Percentiles rank a stretch among this genome's conserved stretches.
Conservation (phyloP, 2,113 vertebrate species). For the Acanthochromis polyacanthus region DNA sequence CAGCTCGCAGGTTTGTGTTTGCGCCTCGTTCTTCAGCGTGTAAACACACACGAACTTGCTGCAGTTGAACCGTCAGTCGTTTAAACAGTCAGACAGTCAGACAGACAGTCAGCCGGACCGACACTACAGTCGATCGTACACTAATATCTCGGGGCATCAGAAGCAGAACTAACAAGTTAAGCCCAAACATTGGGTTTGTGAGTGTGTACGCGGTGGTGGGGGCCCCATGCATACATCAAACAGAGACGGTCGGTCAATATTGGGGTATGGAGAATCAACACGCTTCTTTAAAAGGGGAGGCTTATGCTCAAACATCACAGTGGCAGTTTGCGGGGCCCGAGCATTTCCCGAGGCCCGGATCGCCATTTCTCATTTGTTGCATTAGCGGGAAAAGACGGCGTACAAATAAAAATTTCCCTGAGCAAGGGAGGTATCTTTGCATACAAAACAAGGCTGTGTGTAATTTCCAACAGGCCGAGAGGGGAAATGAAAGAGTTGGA, state of each 20-base stretch:
- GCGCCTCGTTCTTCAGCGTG: too few relatives aligned
- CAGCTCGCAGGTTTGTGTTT: background rate
- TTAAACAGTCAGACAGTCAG: slow-evolving; percentile 70
- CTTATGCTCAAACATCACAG: slow-evolving; percentile 90
- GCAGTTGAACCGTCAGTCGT: slow-evolving; percentile 45
- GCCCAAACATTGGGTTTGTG: slow-evolving; percentile 94
- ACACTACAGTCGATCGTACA: slow-evolving; percentile 90
- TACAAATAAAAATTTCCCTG: slow-evolving; percentile 74
- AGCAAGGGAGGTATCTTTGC: slow-evolving; percentile 69
- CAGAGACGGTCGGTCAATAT: slow-evolving; percentile 94
- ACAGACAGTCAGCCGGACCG: slow-evolving; percentile 81
- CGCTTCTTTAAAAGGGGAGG: slow-evolving; percentile 85
- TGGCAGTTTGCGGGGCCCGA: slow-evolving; percentile 62
- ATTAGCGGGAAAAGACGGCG: slow-evolving; percentile 73
- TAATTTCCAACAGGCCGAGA: slow-evolving; percentile 58
- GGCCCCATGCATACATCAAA: slow-evolving; percentile 94
- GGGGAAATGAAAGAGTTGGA: slow-evolving; percentile 35
- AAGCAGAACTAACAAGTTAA: slow-evolving; percentile 98
- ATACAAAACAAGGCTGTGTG: slow-evolving; percentile 73
- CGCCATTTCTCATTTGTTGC: slow-evolving; percentile 84
- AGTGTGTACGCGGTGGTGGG: slow-evolving; percentile 52
- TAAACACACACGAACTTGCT: background rate
- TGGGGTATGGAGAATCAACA: slow-evolving; percentile 93
- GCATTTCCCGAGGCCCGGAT: slow-evolving; percentile 76
- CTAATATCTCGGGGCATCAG: slow-evolving; percentile 95